These are phyloP conservation scores for Rhinella marina DNA, from an alignment of 2,797 vertebrate species.

Conservation along the genomic window DNA sequence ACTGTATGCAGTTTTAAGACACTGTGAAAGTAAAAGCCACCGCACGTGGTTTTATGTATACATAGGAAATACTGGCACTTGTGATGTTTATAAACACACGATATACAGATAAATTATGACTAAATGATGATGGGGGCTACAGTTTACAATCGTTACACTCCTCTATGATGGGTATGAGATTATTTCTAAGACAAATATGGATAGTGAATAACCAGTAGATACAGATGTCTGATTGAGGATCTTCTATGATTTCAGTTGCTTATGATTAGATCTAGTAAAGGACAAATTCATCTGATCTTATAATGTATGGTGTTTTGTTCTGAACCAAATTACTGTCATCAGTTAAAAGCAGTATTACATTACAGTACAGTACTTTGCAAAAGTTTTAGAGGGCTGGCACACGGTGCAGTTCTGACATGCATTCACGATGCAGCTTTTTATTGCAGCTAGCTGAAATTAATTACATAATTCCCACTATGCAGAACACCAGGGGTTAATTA, in stretches of 20 bases:
- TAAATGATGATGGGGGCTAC: not conserved
- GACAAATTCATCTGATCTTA: not conserved
- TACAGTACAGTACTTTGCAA: too few relatives aligned
- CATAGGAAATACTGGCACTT: slow-evolving; percentile 55
- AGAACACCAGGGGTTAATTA: too few relatives aligned
- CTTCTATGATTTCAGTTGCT: not conserved
- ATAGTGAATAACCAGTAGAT: not conserved
- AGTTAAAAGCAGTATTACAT: too few relatives aligned
- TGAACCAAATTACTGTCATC: not conserved
- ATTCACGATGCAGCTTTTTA: too few relatives aligned
- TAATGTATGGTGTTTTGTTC: not conserved
- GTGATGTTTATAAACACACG: slow-evolving; percentile 34
- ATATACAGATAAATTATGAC: slow-evolving; percentile 7
- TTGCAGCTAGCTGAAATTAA: too few relatives aligned
- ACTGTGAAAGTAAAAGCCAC: slow-evolving; percentile 12
- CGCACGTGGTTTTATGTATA: slow-evolving; percentile 50
- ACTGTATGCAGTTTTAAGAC: not conserved
- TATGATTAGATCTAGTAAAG: not conserved
- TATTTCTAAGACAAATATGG: not conserved
- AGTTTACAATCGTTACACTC: not conserved
- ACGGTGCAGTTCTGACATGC: too few relatives aligned
- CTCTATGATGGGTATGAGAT: not conserved
- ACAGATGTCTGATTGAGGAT: not conserved
- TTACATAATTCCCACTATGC: too few relatives aligned
- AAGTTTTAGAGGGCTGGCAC: too few relatives aligned